These are phyloP conservation scores for Euthynnus affinis DNA, from an alignment of 2,797 vertebrate genomes.

Conservation along the genomic window DNA sequence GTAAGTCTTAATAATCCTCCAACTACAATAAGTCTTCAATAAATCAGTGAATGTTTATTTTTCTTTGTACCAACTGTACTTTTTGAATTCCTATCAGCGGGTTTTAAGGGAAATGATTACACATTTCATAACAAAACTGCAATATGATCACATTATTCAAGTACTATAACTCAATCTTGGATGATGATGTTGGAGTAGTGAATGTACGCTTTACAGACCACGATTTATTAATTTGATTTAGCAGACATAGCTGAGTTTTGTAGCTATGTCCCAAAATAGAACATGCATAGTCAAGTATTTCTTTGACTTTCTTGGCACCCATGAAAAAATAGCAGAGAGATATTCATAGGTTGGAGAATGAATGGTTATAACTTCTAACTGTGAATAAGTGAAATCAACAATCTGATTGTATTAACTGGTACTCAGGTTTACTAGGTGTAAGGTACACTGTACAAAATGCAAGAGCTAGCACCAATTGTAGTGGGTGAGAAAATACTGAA, in stretches of 20 bases:
- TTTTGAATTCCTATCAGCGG: neutral
- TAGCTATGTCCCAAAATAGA: neutral
- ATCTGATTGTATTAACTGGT: neutral
- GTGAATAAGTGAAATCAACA: neutral
- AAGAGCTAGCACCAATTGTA: neutral
- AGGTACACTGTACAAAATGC: neutral
- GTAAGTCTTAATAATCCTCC: neutral
- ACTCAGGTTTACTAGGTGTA: neutral
- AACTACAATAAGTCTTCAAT: no score
- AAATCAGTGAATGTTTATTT: no score
- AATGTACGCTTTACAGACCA: no score
- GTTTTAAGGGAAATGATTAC: neutral
- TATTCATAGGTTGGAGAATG: neutral
- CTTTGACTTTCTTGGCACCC: neutral
- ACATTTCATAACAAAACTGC: neutral
- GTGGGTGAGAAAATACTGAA: neutral
- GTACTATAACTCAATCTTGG: neutral
- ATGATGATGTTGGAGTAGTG: no score
- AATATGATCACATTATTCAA: neutral
- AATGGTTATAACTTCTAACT: neutral
- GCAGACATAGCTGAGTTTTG: neutral
- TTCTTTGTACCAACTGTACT: neutral
- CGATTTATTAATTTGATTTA: no score
- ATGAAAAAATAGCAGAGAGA: neutral
- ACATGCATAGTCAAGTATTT: neutral